phyloP scores from a whole-genome alignment of 2,113 vertebrate genomes.

The Phrynocephalus versicolor region DNA sequence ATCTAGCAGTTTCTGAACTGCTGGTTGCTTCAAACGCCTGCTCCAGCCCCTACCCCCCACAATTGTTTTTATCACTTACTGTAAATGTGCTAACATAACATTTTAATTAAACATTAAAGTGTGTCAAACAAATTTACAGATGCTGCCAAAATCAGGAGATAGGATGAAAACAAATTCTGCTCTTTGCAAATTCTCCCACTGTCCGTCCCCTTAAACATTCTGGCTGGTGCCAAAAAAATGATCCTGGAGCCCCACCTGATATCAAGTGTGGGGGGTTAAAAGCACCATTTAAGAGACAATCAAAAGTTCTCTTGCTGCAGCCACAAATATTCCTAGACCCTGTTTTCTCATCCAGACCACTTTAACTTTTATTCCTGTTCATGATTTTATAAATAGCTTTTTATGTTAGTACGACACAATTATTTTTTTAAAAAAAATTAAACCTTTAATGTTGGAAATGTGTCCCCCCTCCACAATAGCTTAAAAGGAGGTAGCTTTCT shows the following conservation, averaged over 20 bases:
- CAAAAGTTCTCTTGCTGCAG: slow-evolving; percentile 50
- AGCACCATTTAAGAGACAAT: slow-evolving; percentile 53
- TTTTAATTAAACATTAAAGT: slow-evolving; percentile 78
- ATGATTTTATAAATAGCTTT: too few relatives aligned
- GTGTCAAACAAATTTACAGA: slow-evolving; percentile 70
- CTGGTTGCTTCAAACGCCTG: slow-evolving; percentile 57
- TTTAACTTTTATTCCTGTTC: slow-evolving; percentile 60
- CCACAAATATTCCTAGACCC: slow-evolving; percentile 59
- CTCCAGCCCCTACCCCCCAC: slow-evolving; percentile 44
- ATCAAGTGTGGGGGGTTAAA: slow-evolving; percentile 54
- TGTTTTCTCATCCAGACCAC: slow-evolving; percentile 61
- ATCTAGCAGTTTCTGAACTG: slow-evolving; percentile 50
- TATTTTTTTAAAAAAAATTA: not conserved
- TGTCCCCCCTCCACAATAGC: too few relatives aligned
- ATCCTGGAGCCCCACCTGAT: slow-evolving; percentile 32
- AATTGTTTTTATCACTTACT: slow-evolving; percentile 66
- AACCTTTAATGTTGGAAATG: slow-evolving; percentile 10
- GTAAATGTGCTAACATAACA: slow-evolving; percentile 65
- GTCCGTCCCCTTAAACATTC: not conserved
- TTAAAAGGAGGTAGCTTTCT: too few relatives aligned
- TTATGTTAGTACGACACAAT: too few relatives aligned
- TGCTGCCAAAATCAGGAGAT: slow-evolving; percentile 41
- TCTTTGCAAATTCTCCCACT: slow-evolving; percentile 54
- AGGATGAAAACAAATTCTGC: slow-evolving; percentile 32
- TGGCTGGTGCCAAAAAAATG: slow-evolving; percentile 49